Evolutionary conservation across 2,113 vertebrate species (phyloP).

Genomic region (Condylura cristata): DNA sequence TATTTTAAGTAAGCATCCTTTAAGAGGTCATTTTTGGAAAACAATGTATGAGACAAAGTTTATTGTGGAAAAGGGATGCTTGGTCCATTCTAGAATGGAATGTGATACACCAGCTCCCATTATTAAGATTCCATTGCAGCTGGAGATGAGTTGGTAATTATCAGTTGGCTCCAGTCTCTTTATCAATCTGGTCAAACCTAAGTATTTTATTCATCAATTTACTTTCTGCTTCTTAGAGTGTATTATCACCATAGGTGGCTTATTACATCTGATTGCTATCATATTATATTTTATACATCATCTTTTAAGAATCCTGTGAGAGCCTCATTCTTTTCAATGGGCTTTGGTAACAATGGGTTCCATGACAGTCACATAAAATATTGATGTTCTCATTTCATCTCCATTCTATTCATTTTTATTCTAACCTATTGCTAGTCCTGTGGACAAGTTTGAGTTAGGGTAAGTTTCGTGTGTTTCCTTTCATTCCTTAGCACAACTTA

Average conservation of each 20-base stretch:
- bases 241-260: not conserved
- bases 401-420: not conserved
- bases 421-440: not conserved
- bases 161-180: not conserved
- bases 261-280: not conserved
- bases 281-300: not conserved
- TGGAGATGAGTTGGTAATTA: not conserved
- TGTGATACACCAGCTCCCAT: not conserved
- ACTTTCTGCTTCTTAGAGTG: not conserved
- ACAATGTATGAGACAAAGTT: not conserved
- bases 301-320: not conserved
- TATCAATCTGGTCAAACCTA: not conserved
- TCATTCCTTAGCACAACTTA: not conserved
- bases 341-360: not conserved
- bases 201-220: not conserved
- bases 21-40: conserved; percentile 6
- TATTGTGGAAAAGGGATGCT: not conserved
- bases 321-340: not conserved
- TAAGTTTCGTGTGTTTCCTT: not conserved
- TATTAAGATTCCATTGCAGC: not conserved
- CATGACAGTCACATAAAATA: not conserved
- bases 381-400: not conserved
- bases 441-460: not conserved
- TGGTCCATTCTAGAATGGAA: not conserved
- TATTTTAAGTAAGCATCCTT: not conserved